A percentile compares a stretch with the other conserved stretches of the same genome.
These are phyloP conservation scores for Drosophila prolongata DNA, from an alignment of 2,888 invertebrate genomes.

Conservation along the genomic window DNA sequence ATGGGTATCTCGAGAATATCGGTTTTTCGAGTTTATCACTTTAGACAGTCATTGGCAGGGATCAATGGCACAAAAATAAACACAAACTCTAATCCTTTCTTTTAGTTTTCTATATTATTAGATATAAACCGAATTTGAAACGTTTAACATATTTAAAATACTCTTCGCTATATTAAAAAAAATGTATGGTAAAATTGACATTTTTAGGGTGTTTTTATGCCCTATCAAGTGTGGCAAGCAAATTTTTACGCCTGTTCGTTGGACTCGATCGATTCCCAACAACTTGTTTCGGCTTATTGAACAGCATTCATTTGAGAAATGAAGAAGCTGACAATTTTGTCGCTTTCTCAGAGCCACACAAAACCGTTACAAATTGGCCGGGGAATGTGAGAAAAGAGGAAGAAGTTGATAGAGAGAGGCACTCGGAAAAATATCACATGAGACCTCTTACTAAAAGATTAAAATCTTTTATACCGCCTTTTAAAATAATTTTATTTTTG, in stretches of 20 bases:
- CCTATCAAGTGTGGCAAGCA: background rate
- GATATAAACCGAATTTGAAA: no score
- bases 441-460: background rate
- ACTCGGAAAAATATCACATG: background rate
- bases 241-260: slow-evolving; percentile 9
- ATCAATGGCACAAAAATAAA: no score
- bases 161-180: no score
- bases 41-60: no score
- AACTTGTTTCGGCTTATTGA: slow-evolving; percentile 43
- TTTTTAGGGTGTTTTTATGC: background rate
- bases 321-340: slow-evolving; percentile 37
- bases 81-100: no score
- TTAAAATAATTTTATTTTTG: background rate
- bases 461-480: background rate
- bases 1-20: slow-evolving; percentile 5
- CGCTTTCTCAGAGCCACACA: slow-evolving; percentile 45
- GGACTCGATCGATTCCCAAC: slow-evolving; percentile 29
- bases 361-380: slow-evolving; percentile 68
- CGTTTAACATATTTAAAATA: no score
- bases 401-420: slow-evolving; percentile 1
- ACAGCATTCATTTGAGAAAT: slow-evolving; percentile 34
- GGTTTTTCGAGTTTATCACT: background rate
- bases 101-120: no score
- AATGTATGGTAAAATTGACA: no score
- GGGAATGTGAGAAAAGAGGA: slow-evolving; percentile 49